A percentile compares a stretch with the other conserved stretches of the same genome.
Evolutionary conservation across 2,888 invertebrate genomes (phyloP).

Genomic region (Daptonema setosum): DNA sequence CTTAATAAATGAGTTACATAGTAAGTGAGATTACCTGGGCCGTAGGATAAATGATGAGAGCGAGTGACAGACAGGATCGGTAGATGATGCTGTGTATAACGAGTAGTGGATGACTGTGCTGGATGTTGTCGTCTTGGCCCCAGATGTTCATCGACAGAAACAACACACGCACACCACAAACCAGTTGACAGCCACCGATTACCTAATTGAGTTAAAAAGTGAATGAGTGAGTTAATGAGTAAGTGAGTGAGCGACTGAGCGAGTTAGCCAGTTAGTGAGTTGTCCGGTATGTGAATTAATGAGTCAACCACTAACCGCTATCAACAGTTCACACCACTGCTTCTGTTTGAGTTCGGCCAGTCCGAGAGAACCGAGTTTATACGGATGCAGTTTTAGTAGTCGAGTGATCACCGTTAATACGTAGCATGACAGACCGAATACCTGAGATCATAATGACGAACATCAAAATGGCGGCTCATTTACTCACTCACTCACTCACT

Average conservation of each 20-base stretch:
- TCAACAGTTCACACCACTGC: background rate
- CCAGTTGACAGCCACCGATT: background rate
- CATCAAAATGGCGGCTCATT: too few relatives aligned
- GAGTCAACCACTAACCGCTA: background rate
- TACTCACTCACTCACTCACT: too few relatives aligned
- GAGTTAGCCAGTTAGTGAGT: too few relatives aligned
- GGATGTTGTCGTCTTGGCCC: too few relatives aligned
- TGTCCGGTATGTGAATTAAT: too few relatives aligned
- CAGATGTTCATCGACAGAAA: background rate
- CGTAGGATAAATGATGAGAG: constrained; percentile 1
- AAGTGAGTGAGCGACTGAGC: too few relatives aligned
- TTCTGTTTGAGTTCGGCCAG: background rate
- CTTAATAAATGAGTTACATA: background rate
- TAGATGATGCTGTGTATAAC: constrained; percentile 2
- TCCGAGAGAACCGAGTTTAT: background rate
- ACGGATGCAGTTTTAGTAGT: background rate
- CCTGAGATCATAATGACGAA: too few relatives aligned
- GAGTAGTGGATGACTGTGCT: constrained; percentile 1
- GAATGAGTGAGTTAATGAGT: too few relatives aligned
- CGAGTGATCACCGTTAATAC: background rate
- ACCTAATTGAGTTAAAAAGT: too few relatives aligned
- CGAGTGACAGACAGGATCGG: constrained; percentile 1
- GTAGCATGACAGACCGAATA: background rate
- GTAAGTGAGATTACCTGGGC: background rate
- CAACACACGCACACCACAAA: background rate